Evolutionary conservation across 2,797 vertebrate genomes (phyloP).

Genomic region (Gymnoscopelus braueri): DNA sequence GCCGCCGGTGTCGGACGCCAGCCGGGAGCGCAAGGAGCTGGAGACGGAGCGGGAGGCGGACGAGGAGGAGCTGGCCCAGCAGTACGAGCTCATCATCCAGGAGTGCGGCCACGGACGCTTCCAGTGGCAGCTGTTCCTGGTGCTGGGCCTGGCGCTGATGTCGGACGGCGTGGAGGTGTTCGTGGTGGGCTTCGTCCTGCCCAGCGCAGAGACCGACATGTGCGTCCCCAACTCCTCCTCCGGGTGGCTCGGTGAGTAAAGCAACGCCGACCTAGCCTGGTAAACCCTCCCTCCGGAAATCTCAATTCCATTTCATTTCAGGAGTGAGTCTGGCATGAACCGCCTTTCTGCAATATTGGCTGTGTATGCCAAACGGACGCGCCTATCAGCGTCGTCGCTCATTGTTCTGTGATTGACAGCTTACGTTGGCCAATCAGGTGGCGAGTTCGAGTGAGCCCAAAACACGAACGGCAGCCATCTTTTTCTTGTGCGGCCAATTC

Average conservation of each 20-base stretch:
- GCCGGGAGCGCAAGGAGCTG: conserved; percentile 85
- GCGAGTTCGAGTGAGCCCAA: too few species aligned
- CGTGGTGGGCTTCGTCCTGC: conserved; percentile 95
- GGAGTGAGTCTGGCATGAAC: too few species aligned
- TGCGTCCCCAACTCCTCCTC: conserved; percentile 94
- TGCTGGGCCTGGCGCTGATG: conserved; percentile 96
- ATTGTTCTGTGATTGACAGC: too few species aligned
- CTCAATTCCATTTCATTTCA: too few species aligned
- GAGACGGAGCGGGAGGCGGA: conserved; percentile 92
- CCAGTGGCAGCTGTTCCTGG: conserved; percentile 97
- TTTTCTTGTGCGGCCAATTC: too few species aligned
- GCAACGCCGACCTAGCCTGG: too few species aligned
- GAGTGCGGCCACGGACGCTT: conserved; percentile 96
- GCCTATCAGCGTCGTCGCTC: too few species aligned
- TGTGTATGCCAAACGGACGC: too few species aligned
- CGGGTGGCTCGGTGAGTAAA: conserved; percentile 91
- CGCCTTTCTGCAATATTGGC: too few species aligned
- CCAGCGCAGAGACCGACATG: conserved; percentile 96
- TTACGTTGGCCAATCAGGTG: too few species aligned
- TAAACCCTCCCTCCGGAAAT: too few species aligned
- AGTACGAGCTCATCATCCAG: conserved; percentile 96
- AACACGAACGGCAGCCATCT: too few species aligned
- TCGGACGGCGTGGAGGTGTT: conserved; percentile 97
- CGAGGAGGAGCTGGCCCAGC: conserved; percentile 94
- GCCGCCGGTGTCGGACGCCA: conserved; percentile 78